A percentile compares a stretch with the other conserved stretches of the same genome.
Evolutionary conservation across 35 echinoderm and acorn worm species (phyloP).

Genomic region (Holothuria glaberrima): DNA sequence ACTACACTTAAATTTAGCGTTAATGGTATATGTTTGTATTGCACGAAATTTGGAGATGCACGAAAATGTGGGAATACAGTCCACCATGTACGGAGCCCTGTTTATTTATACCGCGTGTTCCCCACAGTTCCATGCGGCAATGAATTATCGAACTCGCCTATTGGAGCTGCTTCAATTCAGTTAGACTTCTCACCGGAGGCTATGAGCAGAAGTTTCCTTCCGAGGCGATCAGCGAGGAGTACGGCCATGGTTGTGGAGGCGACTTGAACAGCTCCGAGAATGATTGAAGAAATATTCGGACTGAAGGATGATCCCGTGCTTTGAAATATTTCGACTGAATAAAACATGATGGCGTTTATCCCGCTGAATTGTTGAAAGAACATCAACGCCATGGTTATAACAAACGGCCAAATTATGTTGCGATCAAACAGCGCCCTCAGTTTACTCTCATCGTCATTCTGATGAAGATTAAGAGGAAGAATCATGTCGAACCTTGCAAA

Average conservation of each 20-base stretch:
- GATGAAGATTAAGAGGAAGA: neutral
- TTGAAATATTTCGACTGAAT: conserved; percentile 81
- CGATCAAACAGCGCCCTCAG: conserved; percentile 61
- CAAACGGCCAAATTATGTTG: conserved; percentile 69
- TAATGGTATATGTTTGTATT: no score
- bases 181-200: conserved; percentile 58
- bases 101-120: no score
- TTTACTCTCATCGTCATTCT: conserved; percentile 72
- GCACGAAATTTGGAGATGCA: no score
- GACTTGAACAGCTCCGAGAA: conserved; percentile 82
- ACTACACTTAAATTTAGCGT: no score
- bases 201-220: conserved; percentile 73
- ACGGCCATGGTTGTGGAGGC: conserved; percentile 68
- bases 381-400: conserved; percentile 81
- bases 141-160: no score
- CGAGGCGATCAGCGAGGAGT: conserved; percentile 76
- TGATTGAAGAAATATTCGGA: conserved; percentile 68
- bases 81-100: no score
- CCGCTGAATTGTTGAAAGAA: conserved; percentile 98
- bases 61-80: no score
- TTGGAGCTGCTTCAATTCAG: no score
- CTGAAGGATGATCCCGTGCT: conserved; percentile 55
- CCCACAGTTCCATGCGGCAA: no score
- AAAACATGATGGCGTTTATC: conserved; percentile 96
- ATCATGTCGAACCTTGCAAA: no score